These are phyloP conservation scores for human (Homo sapiens) DNA, from an alignment of 2,113 vertebrate genomes.

Conservation along the genomic window DNA sequence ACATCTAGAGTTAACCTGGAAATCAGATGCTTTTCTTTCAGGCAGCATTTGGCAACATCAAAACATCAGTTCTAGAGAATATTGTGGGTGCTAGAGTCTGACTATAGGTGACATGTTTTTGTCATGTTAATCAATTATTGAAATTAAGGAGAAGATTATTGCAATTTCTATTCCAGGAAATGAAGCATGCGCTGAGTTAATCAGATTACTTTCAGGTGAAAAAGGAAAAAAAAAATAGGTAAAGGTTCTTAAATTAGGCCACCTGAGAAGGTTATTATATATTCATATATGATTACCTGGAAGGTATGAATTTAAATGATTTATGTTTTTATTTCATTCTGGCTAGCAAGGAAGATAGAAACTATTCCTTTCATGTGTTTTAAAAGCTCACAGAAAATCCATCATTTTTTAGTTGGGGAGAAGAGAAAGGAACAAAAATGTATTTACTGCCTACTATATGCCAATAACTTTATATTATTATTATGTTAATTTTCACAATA, in stretches of 20 bases:
- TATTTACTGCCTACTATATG: conserved; percentile 11
- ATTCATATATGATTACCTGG: conserved; percentile 58
- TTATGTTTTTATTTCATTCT: conserved; percentile 74
- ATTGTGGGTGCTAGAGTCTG: conserved; percentile 29
- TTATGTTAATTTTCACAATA: conserved; percentile 24
- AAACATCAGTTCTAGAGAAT: conserved; percentile 47
- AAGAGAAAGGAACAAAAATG: conserved; percentile 11
- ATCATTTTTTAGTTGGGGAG: not conserved
- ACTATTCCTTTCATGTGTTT: conserved; percentile 1
- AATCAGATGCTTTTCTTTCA: conserved; percentile 51
- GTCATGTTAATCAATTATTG: conserved; percentile 74
- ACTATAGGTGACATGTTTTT: conserved; percentile 50
- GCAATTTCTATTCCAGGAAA: conserved; percentile 73
- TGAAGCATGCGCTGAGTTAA: conserved; percentile 67
- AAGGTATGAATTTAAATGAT: conserved; percentile 58
- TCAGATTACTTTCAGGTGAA: conserved; percentile 69
- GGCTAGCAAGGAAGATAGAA: conserved; percentile 38
- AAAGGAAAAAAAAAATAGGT: conserved; percentile 51
- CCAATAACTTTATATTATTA: not conserved
- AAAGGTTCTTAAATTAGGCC: conserved; percentile 70
- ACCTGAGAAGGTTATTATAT: conserved; percentile 60
- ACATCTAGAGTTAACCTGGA: not conserved
- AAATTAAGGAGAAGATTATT: conserved; percentile 68
- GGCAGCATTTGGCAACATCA: not conserved
- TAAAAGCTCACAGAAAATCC: conserved; percentile 26